Evolutionary conservation across 2,113 vertebrate species (phyloP).

Genomic region (Tricholaema leucomelas): DNA sequence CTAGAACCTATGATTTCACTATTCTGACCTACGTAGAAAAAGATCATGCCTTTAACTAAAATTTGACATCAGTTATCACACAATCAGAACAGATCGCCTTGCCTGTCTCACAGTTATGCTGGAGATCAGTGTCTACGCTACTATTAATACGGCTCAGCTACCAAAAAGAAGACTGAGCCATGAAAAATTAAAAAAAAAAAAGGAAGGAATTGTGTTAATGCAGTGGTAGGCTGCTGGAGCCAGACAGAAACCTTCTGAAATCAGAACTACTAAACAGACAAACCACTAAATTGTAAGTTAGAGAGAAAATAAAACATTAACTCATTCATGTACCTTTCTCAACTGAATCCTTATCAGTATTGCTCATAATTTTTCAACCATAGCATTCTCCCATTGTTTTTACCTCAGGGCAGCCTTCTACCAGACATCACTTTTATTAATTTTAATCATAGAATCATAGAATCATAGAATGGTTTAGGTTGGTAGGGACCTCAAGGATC

Average conservation of each 20-base stretch:
- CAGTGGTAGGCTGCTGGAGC: background rate
- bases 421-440: background rate
- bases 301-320: accelerated
- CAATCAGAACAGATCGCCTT: background rate
- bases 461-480: too few species aligned
- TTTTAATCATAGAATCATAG: too few species aligned
- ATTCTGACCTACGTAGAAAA: background rate
- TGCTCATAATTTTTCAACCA: background rate
- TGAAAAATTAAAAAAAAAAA: background rate
- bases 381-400: background rate
- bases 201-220: background rate
- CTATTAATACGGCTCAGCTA: background rate
- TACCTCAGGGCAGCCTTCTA: background rate
- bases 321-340: background rate
- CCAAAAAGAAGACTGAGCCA: background rate
- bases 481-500: too few species aligned
- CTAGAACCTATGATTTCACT: background rate
- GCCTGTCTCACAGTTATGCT: background rate
- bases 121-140: background rate
- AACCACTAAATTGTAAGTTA: background rate
- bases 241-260: background rate
- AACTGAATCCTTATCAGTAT: background rate
- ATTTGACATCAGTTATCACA: background rate
- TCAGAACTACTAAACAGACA: background rate
- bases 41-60: background rate